phyloP scores from a whole-genome alignment of 2,113 vertebrate genomes.

The Australoheros scitulus region DNA sequence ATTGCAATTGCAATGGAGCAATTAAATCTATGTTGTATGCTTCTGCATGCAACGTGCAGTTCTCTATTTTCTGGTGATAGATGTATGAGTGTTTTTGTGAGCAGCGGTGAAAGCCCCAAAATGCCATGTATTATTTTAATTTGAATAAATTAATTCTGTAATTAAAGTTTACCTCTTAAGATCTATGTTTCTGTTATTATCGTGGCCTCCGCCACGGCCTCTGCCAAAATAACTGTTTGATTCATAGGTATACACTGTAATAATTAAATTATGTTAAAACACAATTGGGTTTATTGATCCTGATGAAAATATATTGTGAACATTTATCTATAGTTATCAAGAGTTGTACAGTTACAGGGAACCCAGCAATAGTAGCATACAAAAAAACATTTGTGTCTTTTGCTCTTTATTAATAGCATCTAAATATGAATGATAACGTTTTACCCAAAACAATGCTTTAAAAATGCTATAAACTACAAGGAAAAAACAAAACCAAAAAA shows the following conservation, averaged over 20 bases:
- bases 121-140: constrained; percentile 56
- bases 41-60: constrained; percentile 67
- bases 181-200: constrained; percentile 9
- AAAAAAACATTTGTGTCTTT: neutral
- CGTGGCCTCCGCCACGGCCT: neutral
- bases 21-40: constrained; percentile 58
- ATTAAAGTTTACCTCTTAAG: constrained; percentile 57
- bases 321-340: neutral
- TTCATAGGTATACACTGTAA: neutral
- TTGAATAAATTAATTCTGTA: constrained; percentile 71
- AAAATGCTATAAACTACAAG: neutral
- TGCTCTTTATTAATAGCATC: neutral
- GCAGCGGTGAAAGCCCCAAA: constrained; percentile 26
- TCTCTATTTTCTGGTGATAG: constrained; percentile 42
- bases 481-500: neutral
- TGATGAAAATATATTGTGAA: neutral
- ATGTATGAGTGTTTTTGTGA: constrained; percentile 43
- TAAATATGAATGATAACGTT: neutral
- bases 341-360: neutral
- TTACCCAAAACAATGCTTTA: neutral
- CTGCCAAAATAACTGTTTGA: neutral
- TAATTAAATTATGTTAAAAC: neutral
- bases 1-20: constrained; percentile 46
- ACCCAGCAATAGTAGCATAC: neutral
- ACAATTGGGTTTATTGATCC: neutral